A percentile compares a stretch with the other conserved stretches of the same genome.
phyloP scores from a whole-genome alignment of 92 coral and sea anemone species.

The Parazoanthus atlanticus region DNA sequence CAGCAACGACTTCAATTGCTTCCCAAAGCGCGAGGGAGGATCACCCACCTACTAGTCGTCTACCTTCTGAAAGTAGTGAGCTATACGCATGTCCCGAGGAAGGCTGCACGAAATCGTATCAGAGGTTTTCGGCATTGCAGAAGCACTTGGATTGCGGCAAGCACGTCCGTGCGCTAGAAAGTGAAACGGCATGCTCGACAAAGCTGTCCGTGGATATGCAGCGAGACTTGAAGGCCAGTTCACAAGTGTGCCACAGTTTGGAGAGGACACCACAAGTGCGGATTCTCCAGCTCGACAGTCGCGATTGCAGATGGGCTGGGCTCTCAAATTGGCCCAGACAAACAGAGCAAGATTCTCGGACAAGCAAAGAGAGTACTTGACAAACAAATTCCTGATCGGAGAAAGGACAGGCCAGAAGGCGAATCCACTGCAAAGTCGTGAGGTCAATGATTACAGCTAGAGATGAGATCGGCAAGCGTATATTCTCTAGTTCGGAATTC shows the following conservation, averaged over 20 bases:
- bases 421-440: constrained; percentile 50
- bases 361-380: constrained; percentile 42
- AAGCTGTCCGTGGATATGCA: constrained; percentile 52
- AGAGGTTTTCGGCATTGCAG: constrained; percentile 47
- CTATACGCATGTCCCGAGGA: constrained; percentile 47
- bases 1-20: constrained; percentile 38
- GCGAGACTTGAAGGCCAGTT: constrained; percentile 49
- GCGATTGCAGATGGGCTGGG: constrained; percentile 52
- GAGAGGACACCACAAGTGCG: constrained; percentile 29
- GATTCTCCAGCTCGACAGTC: constrained; percentile 22
- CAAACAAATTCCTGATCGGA: constrained; percentile 45
- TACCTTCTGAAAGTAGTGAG: constrained; percentile 22
- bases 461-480: constrained; percentile 49
- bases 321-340: constrained; percentile 47
- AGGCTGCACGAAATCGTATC: constrained; percentile 41
- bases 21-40: constrained; percentile 34
- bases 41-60: constrained; percentile 35
- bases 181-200: constrained; percentile 61
- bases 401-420: constrained; percentile 62
- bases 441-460: constrained; percentile 55
- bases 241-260: constrained; percentile 44
- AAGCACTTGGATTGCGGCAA: constrained; percentile 52
- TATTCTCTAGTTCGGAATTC: constrained; percentile 52
- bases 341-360: constrained; percentile 47
- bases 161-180: constrained; percentile 52